phyloP scores from a whole-genome alignment of 2,797 vertebrate species.

The Hybognathus amarus region DNA sequence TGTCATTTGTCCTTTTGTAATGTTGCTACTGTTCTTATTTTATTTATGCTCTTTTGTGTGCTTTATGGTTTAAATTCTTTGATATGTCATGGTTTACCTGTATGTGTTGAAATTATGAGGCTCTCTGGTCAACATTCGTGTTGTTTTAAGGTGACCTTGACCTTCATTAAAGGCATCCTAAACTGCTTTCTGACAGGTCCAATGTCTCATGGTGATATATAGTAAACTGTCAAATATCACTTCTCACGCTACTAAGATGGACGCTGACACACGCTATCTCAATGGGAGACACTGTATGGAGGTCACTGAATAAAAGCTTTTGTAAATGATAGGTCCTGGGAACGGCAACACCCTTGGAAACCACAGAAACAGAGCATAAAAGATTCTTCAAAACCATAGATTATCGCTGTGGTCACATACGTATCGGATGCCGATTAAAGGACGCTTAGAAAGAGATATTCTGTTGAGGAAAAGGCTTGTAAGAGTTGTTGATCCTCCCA shows the following conservation, averaged over 20 bases:
- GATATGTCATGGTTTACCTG: no score
- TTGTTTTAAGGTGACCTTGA: no score
- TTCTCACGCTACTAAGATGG: constrained; percentile 10
- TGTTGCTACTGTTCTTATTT: no score
- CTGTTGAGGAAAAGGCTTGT: constrained; percentile 17
- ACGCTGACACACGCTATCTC: no score
- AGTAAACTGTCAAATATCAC: not conserved
- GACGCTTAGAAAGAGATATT: not conserved
- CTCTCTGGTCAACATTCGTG: no score
- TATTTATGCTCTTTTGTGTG: no score
- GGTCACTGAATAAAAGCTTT: constrained; percentile 11
- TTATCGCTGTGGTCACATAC: not conserved
- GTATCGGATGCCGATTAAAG: not conserved
- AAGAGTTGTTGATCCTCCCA: constrained; percentile 48
- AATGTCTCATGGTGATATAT: not conserved
- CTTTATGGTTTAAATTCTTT: no score
- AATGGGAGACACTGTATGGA: constrained; percentile 13
- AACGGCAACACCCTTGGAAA: not conserved
- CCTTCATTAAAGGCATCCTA: not conserved
- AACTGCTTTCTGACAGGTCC: not conserved
- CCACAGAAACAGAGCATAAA: not conserved
- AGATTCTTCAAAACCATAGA: not conserved
- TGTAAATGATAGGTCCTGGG: constrained; percentile 8
- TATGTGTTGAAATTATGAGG: no score
- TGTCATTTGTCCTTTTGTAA: no score